These are phyloP conservation scores for Hippocampus barbouri DNA, from an alignment of 2,113 vertebrate genomes.

Conservation along the genomic window DNA sequence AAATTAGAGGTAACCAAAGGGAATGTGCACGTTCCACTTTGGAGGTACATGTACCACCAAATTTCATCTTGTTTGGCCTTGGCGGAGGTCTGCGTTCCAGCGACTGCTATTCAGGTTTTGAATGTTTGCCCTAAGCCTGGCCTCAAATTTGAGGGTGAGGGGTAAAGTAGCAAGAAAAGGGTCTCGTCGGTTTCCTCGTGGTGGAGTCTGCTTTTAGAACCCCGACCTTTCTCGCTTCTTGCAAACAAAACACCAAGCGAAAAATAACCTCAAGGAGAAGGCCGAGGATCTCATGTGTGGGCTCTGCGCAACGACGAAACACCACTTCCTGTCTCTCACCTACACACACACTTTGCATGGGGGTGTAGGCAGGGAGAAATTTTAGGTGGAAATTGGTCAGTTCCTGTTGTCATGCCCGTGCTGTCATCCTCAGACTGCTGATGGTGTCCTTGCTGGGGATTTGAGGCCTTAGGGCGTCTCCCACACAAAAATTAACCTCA, in stretches of 20 bases:
- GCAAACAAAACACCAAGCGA: conserved; percentile 59
- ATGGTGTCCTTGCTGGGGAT: conserved; percentile 55
- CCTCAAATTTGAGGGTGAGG: conserved; percentile 20
- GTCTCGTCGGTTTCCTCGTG: conserved; percentile 42
- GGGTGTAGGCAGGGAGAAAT: background rate
- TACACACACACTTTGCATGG: background rate
- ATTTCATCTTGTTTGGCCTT: background rate
- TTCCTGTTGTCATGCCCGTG: conserved; percentile 35
- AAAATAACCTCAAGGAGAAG: conserved; percentile 71
- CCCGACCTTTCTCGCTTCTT: conserved; percentile 50
- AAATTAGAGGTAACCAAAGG: background rate
- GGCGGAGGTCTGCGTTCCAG: background rate
- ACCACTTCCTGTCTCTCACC: conserved; percentile 43
- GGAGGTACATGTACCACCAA: background rate
- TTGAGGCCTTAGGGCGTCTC: conserved; percentile 68
- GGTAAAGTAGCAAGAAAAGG: conserved; percentile 42
- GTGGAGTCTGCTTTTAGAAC: conserved; percentile 68
- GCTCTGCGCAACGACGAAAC: conserved; percentile 62
- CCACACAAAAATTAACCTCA: conserved; percentile 68
- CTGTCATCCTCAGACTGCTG: conserved; percentile 55
- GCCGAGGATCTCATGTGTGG: conserved; percentile 60
- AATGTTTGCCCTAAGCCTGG: conserved; percentile 18
- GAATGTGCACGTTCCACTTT: background rate
- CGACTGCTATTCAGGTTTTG: background rate
- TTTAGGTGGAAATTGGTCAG: conserved; percentile 13